phyloP scores from a whole-genome alignment of 2,888 invertebrate genomes.

The Conistra vaccinii region DNA sequence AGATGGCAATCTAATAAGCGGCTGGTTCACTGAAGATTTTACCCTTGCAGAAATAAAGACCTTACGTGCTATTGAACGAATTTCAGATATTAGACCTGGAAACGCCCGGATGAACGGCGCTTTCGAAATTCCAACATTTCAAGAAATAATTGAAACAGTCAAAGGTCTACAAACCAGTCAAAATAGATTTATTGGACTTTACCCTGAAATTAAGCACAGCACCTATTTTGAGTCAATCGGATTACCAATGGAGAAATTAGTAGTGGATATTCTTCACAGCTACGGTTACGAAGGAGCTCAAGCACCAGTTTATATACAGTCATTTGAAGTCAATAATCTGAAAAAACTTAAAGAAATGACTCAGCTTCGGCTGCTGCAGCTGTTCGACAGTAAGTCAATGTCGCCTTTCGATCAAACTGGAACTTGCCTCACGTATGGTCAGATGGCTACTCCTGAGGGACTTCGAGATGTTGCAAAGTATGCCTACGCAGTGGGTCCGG shows the following conservation, averaged over 20 bases:
- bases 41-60: constrained; percentile 85
- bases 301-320: constrained; percentile 85
- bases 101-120: constrained; percentile 82
- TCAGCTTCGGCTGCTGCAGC: constrained; percentile 79
- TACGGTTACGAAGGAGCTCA: constrained; percentile 79
- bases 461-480: constrained; percentile 82
- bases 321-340: constrained; percentile 85
- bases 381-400: constrained; percentile 72
- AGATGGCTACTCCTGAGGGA: constrained; percentile 83
- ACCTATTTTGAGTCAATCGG: constrained; percentile 80
- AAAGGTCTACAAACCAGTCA: constrained; percentile 81
- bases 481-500: constrained; percentile 85
- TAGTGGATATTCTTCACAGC: constrained; percentile 78
- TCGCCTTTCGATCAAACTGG: constrained; percentile 82
- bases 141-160: constrained; percentile 84
- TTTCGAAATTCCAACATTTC: constrained; percentile 81
- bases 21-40: constrained; percentile 88
- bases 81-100: constrained; percentile 81
- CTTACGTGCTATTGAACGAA: constrained; percentile 80
- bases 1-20: constrained; percentile 75
- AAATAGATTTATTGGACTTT: constrained; percentile 81
- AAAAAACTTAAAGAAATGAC: constrained; percentile 82
- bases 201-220: constrained; percentile 86
- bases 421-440: constrained; percentile 79
- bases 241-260: constrained; percentile 79